These are phyloP conservation scores for Hiodon tergisus DNA, from an alignment of 2,113 vertebrate genomes.

Conservation along the genomic window DNA sequence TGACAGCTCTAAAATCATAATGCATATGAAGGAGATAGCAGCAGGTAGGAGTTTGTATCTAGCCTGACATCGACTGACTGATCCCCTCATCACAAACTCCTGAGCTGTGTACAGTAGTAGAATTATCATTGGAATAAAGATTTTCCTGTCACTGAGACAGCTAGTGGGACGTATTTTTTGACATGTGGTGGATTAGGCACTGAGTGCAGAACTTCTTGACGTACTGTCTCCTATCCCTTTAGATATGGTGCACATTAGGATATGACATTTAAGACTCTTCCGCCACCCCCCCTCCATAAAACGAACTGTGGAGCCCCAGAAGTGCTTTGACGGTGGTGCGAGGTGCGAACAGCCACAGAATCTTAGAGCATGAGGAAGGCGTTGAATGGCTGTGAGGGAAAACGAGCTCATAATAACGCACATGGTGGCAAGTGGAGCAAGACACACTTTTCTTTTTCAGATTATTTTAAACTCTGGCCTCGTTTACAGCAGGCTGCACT, in stretches of 20 bases:
- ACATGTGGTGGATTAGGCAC: not conserved
- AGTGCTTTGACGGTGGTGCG: not conserved
- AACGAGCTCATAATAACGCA: not conserved
- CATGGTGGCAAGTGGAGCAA: not conserved
- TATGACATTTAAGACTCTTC: not conserved
- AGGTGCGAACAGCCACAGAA: not conserved
- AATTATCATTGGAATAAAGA: slow-evolving; percentile 3
- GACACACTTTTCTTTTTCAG: not conserved
- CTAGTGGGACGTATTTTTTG: not conserved
- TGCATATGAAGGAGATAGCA: not conserved
- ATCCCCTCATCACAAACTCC: slow-evolving; percentile 1
- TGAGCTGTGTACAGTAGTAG: not conserved
- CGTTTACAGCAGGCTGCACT: not conserved
- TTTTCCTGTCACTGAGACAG: not conserved
- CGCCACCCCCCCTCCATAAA: not conserved
- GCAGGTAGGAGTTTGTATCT: not conserved
- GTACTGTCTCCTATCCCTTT: not conserved
- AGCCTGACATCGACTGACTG: not conserved
- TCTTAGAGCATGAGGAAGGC: not conserved
- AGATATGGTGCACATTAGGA: not conserved
- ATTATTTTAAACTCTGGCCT: not conserved
- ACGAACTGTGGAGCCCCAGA: not conserved
- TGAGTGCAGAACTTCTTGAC: not conserved
- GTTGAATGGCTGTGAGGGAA: not conserved
- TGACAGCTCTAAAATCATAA: not conserved